Conservation (phyloP, 2,888 invertebrate species). For the Antitype chi region DNA sequence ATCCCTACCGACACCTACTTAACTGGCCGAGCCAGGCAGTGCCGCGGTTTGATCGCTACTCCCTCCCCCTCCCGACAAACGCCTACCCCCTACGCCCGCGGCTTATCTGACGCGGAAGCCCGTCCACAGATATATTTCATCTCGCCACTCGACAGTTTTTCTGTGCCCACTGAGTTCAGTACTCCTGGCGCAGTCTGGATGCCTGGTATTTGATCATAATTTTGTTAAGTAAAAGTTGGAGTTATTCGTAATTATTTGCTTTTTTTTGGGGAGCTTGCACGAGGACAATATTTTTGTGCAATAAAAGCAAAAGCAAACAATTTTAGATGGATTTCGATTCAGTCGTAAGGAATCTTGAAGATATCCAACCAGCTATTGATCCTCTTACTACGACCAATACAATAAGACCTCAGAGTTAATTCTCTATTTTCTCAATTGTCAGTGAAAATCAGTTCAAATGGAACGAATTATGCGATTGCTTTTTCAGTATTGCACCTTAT, state of each 20-base stretch:
- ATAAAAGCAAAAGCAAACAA: neutral
- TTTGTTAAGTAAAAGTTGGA: constrained; percentile 59
- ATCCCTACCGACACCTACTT: constrained; percentile 80
- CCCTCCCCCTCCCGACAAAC: constrained; percentile 63
- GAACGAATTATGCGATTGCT: neutral
- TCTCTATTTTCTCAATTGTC: neutral
- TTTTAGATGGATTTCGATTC: neutral
- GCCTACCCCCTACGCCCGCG: constrained; percentile 65
- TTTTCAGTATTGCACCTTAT: too few species aligned
- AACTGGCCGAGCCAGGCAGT: constrained; percentile 75
- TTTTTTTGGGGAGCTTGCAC: neutral
- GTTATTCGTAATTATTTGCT: constrained; percentile 31
- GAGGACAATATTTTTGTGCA: constrained; percentile 4
- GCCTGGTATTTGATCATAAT: constrained; percentile 62
- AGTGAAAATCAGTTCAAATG: neutral
- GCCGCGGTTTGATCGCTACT: constrained; percentile 74
- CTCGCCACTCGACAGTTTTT: constrained; percentile 77
- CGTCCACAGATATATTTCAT: constrained; percentile 82
- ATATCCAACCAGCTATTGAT: neutral
- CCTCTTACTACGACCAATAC: too few species aligned
- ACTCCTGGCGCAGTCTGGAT: constrained; percentile 52
- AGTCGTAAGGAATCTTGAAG: neutral
- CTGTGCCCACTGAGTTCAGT: constrained; percentile 62
- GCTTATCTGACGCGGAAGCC: constrained; percentile 83
- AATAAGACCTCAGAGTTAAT: neutral